Conservation (phyloP, 2,797 vertebrate genomes). For the Spondyliosoma cantharus region DNA sequence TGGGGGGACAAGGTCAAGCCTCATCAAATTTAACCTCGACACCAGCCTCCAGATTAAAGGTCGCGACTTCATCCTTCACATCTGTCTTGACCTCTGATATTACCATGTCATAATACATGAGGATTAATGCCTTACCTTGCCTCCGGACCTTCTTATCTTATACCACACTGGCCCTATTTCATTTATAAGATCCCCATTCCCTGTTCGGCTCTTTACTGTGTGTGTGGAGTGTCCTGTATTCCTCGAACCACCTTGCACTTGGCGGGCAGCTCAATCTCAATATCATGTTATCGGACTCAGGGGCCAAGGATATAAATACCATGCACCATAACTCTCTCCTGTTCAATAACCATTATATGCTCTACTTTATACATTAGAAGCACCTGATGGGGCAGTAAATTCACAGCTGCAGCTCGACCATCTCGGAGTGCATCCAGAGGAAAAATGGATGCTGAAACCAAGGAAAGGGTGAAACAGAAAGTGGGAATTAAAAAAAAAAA, state of each 20-base stretch:
- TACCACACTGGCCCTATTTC: constrained; percentile 60
- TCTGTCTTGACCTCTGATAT: constrained; percentile 75
- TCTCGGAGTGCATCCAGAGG: constrained; percentile 67
- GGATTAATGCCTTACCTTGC: constrained; percentile 72
- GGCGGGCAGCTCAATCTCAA: constrained; percentile 82
- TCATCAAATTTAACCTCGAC: constrained; percentile 76
- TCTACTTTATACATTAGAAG: constrained; percentile 85
- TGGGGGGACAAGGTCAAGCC: constrained; percentile 65
- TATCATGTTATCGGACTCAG: constrained; percentile 83
- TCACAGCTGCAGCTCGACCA: constrained; percentile 77
- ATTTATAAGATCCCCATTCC: constrained; percentile 67
- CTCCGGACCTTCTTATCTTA: constrained; percentile 72
- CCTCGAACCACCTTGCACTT: constrained; percentile 73
- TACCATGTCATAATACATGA: constrained; percentile 75
- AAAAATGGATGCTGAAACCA: constrained; percentile 58
- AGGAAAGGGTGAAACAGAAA: constrained; percentile 55
- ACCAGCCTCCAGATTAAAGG: constrained; percentile 68
- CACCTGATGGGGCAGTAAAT: constrained; percentile 87
- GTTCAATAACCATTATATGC: constrained; percentile 87
- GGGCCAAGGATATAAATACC: constrained; percentile 84
- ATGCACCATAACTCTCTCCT: constrained; percentile 84
- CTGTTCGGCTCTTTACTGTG: constrained; percentile 55
- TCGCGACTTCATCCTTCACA: constrained; percentile 71
- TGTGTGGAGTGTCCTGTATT: constrained; percentile 69
- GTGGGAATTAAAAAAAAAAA: constrained; percentile 25